phyloP scores from a whole-genome alignment of 1,140 invertebrate species.

The Drosophila bocki region DNA sequence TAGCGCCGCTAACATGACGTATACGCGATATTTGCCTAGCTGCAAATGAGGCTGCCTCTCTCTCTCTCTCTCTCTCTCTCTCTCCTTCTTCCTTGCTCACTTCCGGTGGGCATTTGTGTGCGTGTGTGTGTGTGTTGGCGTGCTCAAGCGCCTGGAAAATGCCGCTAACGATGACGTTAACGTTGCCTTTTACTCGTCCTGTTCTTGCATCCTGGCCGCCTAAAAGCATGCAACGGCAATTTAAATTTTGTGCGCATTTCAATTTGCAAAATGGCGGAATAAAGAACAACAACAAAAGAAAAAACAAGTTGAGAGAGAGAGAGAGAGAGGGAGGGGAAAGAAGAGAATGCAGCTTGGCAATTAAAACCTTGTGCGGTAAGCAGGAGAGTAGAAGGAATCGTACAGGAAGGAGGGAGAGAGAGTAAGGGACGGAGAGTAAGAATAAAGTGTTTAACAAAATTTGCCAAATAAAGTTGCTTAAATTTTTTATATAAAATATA shows the following conservation, averaged over 20 bases:
- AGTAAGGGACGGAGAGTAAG: too few relatives aligned
- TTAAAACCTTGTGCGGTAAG: slow-evolving; percentile 34
- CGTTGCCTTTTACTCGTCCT: slow-evolving; percentile 31
- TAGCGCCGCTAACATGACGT: slow-evolving; percentile 72
- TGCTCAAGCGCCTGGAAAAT: slow-evolving; percentile 80
- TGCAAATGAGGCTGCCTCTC: slow-evolving; percentile 55
- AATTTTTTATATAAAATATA: background rate
- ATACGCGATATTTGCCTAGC: slow-evolving; percentile 76
- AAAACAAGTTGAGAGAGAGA: background rate
- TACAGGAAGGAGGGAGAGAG: background rate
- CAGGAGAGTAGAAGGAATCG: background rate
- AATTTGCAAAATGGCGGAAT: slow-evolving; percentile 69
- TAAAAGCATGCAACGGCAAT: slow-evolving; percentile 76
- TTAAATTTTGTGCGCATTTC: slow-evolving; percentile 77
- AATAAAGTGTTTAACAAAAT: background rate
- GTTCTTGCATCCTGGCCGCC: slow-evolving; percentile 34
- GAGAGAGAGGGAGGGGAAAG: background rate
- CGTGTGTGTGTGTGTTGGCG: slow-evolving; percentile 27
- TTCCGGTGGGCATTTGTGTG: slow-evolving; percentile 13
- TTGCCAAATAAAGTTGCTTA: background rate
- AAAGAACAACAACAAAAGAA: slow-evolving; percentile 31
- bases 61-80: background rate
- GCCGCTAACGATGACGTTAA: slow-evolving; percentile 75
- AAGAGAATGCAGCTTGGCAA: slow-evolving; percentile 25
- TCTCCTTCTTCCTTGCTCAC: background rate